Evolutionary conservation across 1,140 invertebrate genomes (phyloP).

Genomic region (Drosophila ambigua): DNA sequence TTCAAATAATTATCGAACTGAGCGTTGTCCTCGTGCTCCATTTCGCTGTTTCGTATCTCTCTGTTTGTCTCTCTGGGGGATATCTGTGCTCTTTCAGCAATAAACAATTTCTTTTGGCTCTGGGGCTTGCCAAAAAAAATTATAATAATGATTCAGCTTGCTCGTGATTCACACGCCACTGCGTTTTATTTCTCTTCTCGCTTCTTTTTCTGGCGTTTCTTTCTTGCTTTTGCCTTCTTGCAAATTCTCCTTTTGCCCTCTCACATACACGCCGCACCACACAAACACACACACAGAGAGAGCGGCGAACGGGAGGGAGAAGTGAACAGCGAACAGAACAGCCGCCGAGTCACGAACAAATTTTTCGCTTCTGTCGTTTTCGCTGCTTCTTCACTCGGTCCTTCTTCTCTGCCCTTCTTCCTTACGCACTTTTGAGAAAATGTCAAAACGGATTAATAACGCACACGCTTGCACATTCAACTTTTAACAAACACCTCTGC

Average conservation of each 20-base stretch:
- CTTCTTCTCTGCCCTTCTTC: slow-evolving; percentile 39
- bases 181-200: slow-evolving; percentile 42
- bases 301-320: slow-evolving; percentile 24
- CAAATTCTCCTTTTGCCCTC: slow-evolving; percentile 61
- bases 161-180: slow-evolving; percentile 74
- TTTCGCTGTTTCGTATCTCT: slow-evolving; percentile 38
- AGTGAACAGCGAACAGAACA: slow-evolving; percentile 31
- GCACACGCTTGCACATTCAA: too few species aligned
- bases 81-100: slow-evolving; percentile 26
- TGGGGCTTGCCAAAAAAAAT: slow-evolving; percentile 42
- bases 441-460: too few species aligned
- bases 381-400: slow-evolving; percentile 37
- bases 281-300: slow-evolving; percentile 51
- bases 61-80: slow-evolving; percentile 26
- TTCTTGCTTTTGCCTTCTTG: slow-evolving; percentile 52
- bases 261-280: slow-evolving; percentile 56
- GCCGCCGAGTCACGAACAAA: slow-evolving; percentile 55
- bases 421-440: neutral
- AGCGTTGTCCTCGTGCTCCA: slow-evolving; percentile 81
- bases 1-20: slow-evolving; percentile 74
- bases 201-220: slow-evolving; percentile 54
- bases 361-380: slow-evolving; percentile 51
- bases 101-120: slow-evolving; percentile 37
- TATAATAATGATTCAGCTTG: slow-evolving; percentile 38
- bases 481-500: too few species aligned